phyloP scores from a whole-genome alignment of 2,797 vertebrate genomes.

The Clarias fuscus region DNA sequence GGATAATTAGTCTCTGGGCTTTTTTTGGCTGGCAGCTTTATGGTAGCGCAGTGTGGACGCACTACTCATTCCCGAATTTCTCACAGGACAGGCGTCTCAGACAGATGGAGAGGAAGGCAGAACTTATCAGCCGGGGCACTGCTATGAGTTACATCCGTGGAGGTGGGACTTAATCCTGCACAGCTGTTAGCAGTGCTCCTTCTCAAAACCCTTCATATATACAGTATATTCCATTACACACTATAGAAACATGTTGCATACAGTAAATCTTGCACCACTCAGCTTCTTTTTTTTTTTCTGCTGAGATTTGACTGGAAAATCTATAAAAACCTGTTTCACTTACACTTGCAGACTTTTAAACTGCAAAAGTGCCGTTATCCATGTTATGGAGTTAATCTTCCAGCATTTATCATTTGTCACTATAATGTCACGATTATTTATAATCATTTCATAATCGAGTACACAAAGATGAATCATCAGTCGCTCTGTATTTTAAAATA shows the following conservation, averaged over 20 bases:
- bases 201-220: slow-evolving; percentile 16
- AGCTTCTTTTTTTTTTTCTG: background rate
- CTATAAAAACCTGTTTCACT: background rate
- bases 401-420: background rate
- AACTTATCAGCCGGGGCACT: slow-evolving; percentile 38
- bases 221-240: background rate
- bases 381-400: background rate
- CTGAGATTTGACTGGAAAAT: slow-evolving; percentile 19
- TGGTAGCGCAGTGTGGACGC: slow-evolving; percentile 25
- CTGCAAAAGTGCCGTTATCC: background rate
- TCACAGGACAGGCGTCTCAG: slow-evolving; percentile 19
- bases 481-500: background rate
- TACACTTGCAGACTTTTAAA: background rate
- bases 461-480: background rate
- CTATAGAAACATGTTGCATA: background rate
- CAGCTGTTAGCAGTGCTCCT: slow-evolving; percentile 34
- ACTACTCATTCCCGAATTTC: slow-evolving; percentile 13
- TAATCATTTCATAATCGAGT: no score
- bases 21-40: slow-evolving; percentile 37
- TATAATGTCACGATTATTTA: no score
- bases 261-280: background rate
- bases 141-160: slow-evolving; percentile 28
- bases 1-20: slow-evolving; percentile 46
- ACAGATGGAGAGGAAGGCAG: slow-evolving; percentile 38
- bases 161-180: slow-evolving; percentile 37